Evolutionary conservation across 2,888 invertebrate species (phyloP).

Genomic region (Caenorhabditis sp.): DNA sequence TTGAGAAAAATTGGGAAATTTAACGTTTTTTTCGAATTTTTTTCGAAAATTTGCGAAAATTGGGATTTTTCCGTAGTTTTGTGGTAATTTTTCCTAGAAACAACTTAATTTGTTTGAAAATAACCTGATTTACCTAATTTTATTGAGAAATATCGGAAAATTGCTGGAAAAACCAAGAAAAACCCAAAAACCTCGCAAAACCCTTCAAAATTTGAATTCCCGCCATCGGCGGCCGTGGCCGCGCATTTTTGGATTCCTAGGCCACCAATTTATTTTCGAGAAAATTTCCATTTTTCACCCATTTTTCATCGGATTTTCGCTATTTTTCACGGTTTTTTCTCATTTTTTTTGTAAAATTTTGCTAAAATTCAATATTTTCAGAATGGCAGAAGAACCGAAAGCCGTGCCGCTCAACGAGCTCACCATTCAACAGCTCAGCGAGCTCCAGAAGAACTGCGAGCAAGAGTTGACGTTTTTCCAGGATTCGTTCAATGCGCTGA

Average conservation of each 20-base stretch:
- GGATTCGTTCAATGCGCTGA: conserved; percentile 92
- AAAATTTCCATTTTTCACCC: conserved; percentile 11
- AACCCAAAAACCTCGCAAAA: not conserved
- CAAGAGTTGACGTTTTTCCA: conserved; percentile 87
- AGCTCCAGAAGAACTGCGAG: conserved; percentile 74
- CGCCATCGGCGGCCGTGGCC: conserved; percentile 31
- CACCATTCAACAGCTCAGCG: conserved; percentile 73
- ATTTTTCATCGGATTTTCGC: conserved; percentile 22
- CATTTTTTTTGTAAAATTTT: conserved; percentile 2
- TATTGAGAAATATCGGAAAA: too few relatives aligned
- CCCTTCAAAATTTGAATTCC: conserved; percentile 1
- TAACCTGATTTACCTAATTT: not conserved
- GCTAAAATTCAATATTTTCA: conserved; percentile 7
- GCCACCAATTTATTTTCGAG: conserved; percentile 44
- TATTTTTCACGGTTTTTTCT: conserved; percentile 8
- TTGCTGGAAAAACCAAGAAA: too few relatives aligned
- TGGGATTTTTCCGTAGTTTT: too few relatives aligned
- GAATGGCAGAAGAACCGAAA: conserved; percentile 58
- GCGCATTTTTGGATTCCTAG: conserved; percentile 10
- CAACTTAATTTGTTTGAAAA: not conserved
- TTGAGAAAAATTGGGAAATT: not conserved
- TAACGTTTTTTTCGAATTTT: not conserved
- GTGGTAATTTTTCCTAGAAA: too few relatives aligned
- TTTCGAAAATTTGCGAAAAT: too few relatives aligned
- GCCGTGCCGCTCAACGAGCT: conserved; percentile 66